These are phyloP conservation scores for Pilophorus perplexus DNA, from an alignment of 2,888 invertebrate genomes.

Conservation along the genomic window DNA sequence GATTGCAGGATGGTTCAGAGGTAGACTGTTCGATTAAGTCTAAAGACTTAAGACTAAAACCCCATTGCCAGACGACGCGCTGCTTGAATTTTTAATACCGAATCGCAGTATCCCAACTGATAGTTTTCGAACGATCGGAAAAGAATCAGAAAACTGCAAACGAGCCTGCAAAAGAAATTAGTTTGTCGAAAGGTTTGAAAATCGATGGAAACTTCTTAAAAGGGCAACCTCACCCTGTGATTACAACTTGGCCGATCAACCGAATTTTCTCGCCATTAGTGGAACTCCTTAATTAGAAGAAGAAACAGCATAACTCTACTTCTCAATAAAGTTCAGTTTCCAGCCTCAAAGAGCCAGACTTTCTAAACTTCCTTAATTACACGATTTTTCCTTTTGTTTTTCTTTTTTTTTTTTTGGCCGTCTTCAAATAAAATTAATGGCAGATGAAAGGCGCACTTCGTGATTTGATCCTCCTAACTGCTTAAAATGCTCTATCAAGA, in stretches of 20 bases:
- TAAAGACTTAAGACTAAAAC: no score
- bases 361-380: constrained; percentile 28
- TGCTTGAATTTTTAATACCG: no score
- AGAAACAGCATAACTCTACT: constrained; percentile 30
- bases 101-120: no score
- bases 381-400: constrained; percentile 14
- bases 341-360: constrained; percentile 13
- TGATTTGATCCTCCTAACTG: constrained; percentile 21
- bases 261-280: constrained; percentile 28
- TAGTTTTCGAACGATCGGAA: no score
- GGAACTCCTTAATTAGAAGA: constrained; percentile 26
- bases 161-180: neutral
- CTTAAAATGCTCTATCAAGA: constrained; percentile 21
- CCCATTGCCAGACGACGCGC: no score
- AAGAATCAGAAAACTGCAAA: no score
- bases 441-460: constrained; percentile 24
- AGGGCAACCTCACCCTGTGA: constrained; percentile 14
- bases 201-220: neutral
- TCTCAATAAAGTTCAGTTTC: constrained; percentile 19
- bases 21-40: no score
- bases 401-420: constrained; percentile 9
- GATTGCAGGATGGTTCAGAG: no score
- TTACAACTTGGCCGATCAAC: constrained; percentile 29
- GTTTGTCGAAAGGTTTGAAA: constrained; percentile 4
- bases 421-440: constrained; percentile 29